Percentiles rank a stretch among this genome's conserved stretches.
Evolutionary conservation across 1,140 invertebrate species (phyloP).

Genomic region (Coptotermes formosanus): DNA sequence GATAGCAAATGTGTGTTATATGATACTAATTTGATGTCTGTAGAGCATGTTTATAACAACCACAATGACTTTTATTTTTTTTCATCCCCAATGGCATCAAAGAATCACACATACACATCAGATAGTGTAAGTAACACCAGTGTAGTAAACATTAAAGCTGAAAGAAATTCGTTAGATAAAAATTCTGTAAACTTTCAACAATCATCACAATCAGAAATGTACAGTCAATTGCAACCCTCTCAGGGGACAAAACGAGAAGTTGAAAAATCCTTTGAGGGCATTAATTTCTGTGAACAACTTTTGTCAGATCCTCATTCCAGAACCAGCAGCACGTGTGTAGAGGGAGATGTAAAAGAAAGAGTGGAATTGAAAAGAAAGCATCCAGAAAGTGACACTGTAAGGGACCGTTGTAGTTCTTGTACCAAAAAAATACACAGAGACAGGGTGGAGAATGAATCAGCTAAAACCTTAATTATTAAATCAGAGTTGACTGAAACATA

Average conservation of each 20-base stretch:
- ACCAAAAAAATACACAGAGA: background rate
- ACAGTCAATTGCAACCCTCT: too few species aligned
- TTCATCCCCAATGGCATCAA: too few species aligned
- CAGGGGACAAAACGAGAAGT: background rate
- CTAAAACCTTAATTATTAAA: background rate
- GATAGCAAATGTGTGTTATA: too few species aligned
- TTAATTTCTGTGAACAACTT: background rate
- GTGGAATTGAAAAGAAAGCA: background rate
- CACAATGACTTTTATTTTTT: too few species aligned
- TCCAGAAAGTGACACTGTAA: background rate
- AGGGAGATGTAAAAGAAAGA: background rate
- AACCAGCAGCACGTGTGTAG: background rate
- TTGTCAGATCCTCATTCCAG: background rate
- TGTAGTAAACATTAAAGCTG: too few species aligned
- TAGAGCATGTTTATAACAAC: too few species aligned
- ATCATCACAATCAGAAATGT: too few species aligned
- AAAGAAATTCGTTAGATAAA: too few species aligned
- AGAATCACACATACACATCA: too few species aligned
- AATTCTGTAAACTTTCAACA: too few species aligned
- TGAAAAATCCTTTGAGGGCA: background rate
- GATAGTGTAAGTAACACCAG: too few species aligned
- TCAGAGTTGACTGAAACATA: background rate
- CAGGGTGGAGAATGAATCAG: background rate
- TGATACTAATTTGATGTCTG: too few species aligned
- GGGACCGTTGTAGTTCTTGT: background rate